phyloP scores from a whole-genome alignment of 1,140 invertebrate species.

The Ladona fulva region DNA sequence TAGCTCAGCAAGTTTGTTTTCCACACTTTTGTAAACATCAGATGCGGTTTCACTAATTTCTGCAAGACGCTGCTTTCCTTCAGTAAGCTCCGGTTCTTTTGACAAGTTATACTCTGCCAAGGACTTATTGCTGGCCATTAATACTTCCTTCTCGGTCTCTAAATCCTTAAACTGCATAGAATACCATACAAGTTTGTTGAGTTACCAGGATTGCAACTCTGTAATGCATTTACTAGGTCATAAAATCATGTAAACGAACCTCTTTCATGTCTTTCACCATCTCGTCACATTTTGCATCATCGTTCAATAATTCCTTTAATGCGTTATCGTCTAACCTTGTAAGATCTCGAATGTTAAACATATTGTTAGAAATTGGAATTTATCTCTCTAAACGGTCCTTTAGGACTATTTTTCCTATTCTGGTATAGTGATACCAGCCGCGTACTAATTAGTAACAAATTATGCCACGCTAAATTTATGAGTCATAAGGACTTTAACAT shows the following conservation, averaged over 20 bases:
- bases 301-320: slow-evolving; percentile 70
- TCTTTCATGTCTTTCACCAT: slow-evolving; percentile 68
- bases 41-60: slow-evolving; percentile 59
- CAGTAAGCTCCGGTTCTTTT: slow-evolving; percentile 68
- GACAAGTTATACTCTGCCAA: slow-evolving; percentile 79
- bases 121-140: slow-evolving; percentile 75
- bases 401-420: too few species aligned
- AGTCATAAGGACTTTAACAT: too few species aligned
- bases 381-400: too few species aligned
- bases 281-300: slow-evolving; percentile 72
- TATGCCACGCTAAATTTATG: too few species aligned
- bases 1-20: slow-evolving; percentile 40
- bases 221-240: background rate
- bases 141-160: slow-evolving; percentile 70
- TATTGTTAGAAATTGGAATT: too few species aligned
- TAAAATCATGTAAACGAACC: slow-evolving; percentile 41
- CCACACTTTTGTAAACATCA: slow-evolving; percentile 52
- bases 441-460: too few species aligned
- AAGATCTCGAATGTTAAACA: slow-evolving; percentile 27
- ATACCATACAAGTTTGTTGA: slow-evolving; percentile 23
- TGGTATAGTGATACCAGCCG: too few species aligned
- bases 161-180: slow-evolving; percentile 60
- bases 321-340: slow-evolving; percentile 58
- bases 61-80: slow-evolving; percentile 56
- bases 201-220: background rate